Conservation (phyloP, 92 coral and sea anemone genomes). For the Micromussa lordhowensis region DNA sequence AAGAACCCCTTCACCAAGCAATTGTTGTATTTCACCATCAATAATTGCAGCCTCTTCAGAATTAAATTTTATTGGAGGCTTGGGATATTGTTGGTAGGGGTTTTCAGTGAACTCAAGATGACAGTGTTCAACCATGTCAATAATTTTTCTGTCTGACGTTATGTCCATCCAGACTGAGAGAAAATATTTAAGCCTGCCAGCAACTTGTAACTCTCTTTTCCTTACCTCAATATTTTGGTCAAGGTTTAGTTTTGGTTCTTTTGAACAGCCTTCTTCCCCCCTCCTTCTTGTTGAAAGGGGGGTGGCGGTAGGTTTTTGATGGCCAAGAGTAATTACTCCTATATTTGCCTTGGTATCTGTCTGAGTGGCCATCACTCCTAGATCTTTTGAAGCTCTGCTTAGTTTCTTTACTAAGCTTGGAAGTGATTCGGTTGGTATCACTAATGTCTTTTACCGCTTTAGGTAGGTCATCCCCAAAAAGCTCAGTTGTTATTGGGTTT, state of each 20-base stretch:
- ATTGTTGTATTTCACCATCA: constrained; percentile 34
- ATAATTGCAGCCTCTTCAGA: constrained; percentile 42
- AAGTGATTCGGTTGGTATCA: constrained; percentile 53
- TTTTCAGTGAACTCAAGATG: too few relatives aligned
- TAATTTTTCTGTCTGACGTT: too few relatives aligned
- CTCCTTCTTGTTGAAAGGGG: too few relatives aligned
- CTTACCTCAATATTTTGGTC: too few relatives aligned
- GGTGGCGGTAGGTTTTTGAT: constrained; percentile 19
- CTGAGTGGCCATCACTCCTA: constrained; percentile 22
- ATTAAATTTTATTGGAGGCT: constrained; percentile 28
- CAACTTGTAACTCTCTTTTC: too few relatives aligned
- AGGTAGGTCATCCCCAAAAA: constrained; percentile 73
- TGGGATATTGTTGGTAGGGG: constrained; percentile 33
- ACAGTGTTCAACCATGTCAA: too few relatives aligned
- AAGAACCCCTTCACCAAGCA: constrained; percentile 45
- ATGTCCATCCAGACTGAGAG: too few relatives aligned
- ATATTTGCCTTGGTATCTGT: constrained; percentile 18
- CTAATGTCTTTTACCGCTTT: constrained; percentile 54
- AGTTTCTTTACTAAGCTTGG: constrained; percentile 42
- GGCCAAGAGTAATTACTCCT: constrained; percentile 15
- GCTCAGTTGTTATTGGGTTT: constrained; percentile 63
- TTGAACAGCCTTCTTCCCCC: too few relatives aligned
- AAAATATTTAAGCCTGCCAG: too few relatives aligned
- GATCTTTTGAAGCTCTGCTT: constrained; percentile 22
- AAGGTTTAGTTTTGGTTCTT: too few relatives aligned